These are phyloP conservation scores for Andricus curvator DNA, from an alignment of 2,888 invertebrate genomes.

Conservation along the genomic window DNA sequence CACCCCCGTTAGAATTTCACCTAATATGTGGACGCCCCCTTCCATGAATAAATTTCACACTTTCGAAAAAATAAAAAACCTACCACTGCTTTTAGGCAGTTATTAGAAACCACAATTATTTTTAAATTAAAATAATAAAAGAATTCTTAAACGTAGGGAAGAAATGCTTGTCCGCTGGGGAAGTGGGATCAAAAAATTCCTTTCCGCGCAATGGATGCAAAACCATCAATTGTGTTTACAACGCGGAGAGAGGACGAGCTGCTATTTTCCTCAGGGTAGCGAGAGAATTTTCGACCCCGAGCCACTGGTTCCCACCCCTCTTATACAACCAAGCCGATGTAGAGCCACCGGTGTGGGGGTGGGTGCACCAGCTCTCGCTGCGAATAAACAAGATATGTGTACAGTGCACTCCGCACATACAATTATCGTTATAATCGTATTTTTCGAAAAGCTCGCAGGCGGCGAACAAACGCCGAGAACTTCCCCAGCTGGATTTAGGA, in stretches of 20 bases:
- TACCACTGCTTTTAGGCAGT: background rate
- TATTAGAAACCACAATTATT: background rate
- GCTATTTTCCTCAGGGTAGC: constrained; percentile 61
- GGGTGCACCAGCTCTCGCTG: constrained; percentile 49
- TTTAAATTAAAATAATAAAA: constrained; percentile 11
- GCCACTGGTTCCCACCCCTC: constrained; percentile 60
- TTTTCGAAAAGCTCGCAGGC: constrained; percentile 69
- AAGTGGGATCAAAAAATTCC: constrained; percentile 34
- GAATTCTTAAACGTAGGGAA: background rate
- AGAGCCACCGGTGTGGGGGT: constrained; percentile 53
- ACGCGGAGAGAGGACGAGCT: constrained; percentile 61
- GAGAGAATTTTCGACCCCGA: constrained; percentile 58
- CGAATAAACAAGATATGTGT: constrained; percentile 73
- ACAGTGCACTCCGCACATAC: constrained; percentile 72
- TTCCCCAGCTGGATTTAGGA: constrained; percentile 74
- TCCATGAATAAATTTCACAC: too few relatives aligned
- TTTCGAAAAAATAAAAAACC: too few relatives aligned
- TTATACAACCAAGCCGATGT: constrained; percentile 60
- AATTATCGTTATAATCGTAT: constrained; percentile 77
- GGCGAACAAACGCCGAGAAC: constrained; percentile 58
- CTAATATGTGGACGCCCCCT: too few relatives aligned
- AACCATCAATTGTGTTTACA: constrained; percentile 65
- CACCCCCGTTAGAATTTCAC: too few relatives aligned
- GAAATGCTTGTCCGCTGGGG: background rate
- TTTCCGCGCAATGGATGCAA: constrained; percentile 36